Conservation (phyloP, 1,140 invertebrate species). For the Linepithema humile region DNA sequence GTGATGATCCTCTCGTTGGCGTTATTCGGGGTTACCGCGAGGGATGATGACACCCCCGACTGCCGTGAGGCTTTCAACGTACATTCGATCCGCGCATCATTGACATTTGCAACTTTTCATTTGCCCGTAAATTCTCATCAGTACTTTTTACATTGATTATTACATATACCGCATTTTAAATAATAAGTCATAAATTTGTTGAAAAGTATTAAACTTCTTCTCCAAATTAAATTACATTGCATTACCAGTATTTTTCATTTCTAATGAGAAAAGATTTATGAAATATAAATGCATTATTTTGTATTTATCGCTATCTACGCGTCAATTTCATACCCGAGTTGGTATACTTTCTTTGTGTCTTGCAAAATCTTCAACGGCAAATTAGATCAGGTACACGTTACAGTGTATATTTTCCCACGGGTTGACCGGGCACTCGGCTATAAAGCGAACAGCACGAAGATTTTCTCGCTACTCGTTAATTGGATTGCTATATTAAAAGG, state of each 20-base stretch:
- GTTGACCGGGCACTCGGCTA: background rate
- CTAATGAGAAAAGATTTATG: background rate
- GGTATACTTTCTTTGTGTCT: too few species aligned
- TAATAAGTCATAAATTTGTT: too few species aligned
- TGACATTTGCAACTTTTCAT: background rate
- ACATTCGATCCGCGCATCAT: constrained; percentile 3
- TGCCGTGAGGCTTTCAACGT: background rate
- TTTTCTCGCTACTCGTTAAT: constrained; percentile 43
- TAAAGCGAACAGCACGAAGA: background rate
- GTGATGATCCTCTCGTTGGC: constrained; percentile 51
- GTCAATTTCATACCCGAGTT: background rate
- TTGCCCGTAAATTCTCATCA: background rate
- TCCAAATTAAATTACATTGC: background rate
- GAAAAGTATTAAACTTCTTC: background rate
- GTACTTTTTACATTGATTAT: background rate
- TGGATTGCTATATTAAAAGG: constrained; percentile 53
- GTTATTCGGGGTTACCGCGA: constrained; percentile 12
- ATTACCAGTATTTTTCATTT: background rate
- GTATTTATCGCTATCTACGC: background rate
- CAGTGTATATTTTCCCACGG: constrained; percentile 29
- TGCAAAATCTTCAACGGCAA: background rate
- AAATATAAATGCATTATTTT: background rate
- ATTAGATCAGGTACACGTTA: background rate
- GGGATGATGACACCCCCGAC: background rate
- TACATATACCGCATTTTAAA: too few species aligned